Evolutionary conservation across 2,888 invertebrate species (phyloP), one percentile per base, ranked within the genome.

Genomic region (Cerceris rybyensis): DNA sequence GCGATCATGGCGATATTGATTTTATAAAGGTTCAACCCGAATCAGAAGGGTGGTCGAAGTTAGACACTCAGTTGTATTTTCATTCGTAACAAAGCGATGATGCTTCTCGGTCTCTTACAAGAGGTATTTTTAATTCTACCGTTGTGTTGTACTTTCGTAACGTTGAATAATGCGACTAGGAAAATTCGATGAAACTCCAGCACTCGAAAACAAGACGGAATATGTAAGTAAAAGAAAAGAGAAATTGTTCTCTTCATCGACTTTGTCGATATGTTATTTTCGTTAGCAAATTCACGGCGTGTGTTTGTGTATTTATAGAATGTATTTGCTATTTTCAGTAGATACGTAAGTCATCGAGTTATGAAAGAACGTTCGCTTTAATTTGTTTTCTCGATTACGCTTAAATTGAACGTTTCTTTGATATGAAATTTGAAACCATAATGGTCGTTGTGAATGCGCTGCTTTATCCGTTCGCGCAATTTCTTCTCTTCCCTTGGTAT

Each of bases 1-100:
- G 63, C 54, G 17, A 67, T 68, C 54, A 80, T 78, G 52, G 72
- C 59, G 14, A 73, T 85, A 86, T 86, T 78, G 86, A 86, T 86
- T 80, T 75, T 78, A 54, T 75, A 66, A 72, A 66, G 77, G 71
- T 63, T 52, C 54, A 69, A 74, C 59, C 61, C 46, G 17, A 6
- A 28, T 7, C 54, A 61, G 72, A 72, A 73, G 70, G 55, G 72
- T 60, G 67, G 67, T n/a, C 41, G 28, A 59, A 65, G 71, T 59
- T 42, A 17, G 71, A 70, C 67, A 54, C 42, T 55, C 17, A 58
- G 57, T 64, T 64, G 41, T 68, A 57, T 58, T 57, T 52, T 46
- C 43, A 43, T n/a, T 41, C 63, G 49, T 59, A 57, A 63, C 59
- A n/a, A 41, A 28, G 28, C 43, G 9, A 14, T 60, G 49, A n/a